Conservation (phyloP, 1,140 invertebrate genomes). For the Heliconius himera region DNA sequence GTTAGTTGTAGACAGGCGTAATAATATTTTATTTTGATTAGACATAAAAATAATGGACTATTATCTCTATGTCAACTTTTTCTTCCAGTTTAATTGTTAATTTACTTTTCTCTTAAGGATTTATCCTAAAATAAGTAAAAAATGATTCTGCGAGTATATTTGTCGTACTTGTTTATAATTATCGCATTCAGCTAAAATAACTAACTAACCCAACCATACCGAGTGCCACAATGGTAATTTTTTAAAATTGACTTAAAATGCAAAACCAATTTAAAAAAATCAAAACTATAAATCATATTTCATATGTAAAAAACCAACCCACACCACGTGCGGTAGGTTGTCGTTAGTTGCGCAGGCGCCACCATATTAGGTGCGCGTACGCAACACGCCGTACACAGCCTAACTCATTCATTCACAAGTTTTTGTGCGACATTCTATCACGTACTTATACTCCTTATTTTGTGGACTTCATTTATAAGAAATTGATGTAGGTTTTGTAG, state of each 20-base stretch:
- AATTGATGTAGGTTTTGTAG: not conserved
- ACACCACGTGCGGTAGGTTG: slow-evolving; percentile 15
- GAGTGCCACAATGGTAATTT: too few species aligned
- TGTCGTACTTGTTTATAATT: too few species aligned
- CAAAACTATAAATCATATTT: not conserved
- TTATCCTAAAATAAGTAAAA: too few species aligned
- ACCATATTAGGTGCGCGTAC: slow-evolving; percentile 38
- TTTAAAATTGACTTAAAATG: not conserved
- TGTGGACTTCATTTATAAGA: slow-evolving; percentile 2
- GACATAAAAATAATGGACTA: not conserved
- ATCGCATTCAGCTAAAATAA: too few species aligned
- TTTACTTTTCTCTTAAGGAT: too few species aligned
- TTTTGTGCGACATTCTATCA: slow-evolving; percentile 33
- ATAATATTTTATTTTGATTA: not conserved
- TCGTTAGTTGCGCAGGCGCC: slow-evolving; percentile 17
- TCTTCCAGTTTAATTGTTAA: too few species aligned
- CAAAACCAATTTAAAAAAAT: not conserved
- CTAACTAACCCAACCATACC: too few species aligned
- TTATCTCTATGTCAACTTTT: too few species aligned
- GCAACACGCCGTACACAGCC: slow-evolving; percentile 26
- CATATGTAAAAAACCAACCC: slow-evolving; percentile 12
- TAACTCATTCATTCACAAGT: slow-evolving; percentile 41
- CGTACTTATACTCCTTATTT: slow-evolving; percentile 10
- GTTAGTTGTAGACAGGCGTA: too few species aligned
- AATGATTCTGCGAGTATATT: too few species aligned